Evolutionary conservation across 2,888 invertebrate genomes (phyloP).

Genomic region (Dermolepida albohirtum): DNA sequence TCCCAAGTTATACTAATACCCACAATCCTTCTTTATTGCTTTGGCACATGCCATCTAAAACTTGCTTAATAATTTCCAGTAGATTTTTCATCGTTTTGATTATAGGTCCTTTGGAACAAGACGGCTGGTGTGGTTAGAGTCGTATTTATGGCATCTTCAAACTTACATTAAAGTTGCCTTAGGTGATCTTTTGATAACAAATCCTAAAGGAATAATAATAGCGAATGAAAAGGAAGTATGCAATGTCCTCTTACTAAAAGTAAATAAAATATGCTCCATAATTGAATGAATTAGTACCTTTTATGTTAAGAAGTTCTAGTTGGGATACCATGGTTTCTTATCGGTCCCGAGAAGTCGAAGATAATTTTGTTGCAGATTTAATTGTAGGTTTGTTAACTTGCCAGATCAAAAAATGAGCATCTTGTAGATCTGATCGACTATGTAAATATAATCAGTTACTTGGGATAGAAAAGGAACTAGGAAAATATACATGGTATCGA

Average conservation of each 20-base stretch:
- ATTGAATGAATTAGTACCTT: constrained; percentile 97
- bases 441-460: constrained; percentile 99
- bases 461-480: constrained; percentile 98
- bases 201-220: constrained; percentile 89
- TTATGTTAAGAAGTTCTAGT: constrained; percentile 83
- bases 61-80: too few species aligned
- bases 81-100: constrained; percentile 94
- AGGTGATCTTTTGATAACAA: constrained; percentile 94
- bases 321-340: constrained; percentile 99
- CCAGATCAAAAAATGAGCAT: constrained; percentile 99
- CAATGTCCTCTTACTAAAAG: constrained; percentile 92
- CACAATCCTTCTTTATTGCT: too few species aligned
- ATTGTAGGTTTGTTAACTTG: constrained; percentile 99
- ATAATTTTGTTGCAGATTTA: constrained; percentile 98
- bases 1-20: too few species aligned
- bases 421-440: constrained; percentile 97
- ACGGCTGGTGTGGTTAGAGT: constrained; percentile 96
- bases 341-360: constrained; percentile 97
- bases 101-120: constrained; percentile 99
- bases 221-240: constrained; percentile 96
- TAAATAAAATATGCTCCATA: constrained; percentile 98
- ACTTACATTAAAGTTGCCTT: constrained; percentile 89
- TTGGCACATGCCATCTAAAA: too few species aligned
- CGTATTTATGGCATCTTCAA: constrained; percentile 77
- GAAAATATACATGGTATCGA: constrained; percentile 89